Base-by-base conservation (phyloP, 2,113 vertebrate species). In the Sebastes fasciatus region DNA sequence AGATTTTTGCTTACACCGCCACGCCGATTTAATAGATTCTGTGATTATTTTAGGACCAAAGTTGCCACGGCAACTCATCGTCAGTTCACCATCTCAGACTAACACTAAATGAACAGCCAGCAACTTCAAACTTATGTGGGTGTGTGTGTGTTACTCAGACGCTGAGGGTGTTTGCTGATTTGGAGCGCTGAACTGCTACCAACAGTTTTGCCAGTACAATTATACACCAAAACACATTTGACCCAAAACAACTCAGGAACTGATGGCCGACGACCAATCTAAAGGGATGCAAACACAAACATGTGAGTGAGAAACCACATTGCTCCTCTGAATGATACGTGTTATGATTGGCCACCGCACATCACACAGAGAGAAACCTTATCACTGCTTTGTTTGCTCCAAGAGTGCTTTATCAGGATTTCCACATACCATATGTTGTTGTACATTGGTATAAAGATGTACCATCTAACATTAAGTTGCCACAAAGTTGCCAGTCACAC, bases 41-140 rank as follows among this genome's bases (percentile, higher is more conserved):
- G 49, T 86, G 58, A 88, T 87, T 87, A 88, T 83, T 82, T 88
- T 43, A 63, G 65, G 66, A 80, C 49, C 62, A 87, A 87, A 80
- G 69, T 82, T 87, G 70, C 80, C 80, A 82, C 72, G 77, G 84
- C 42, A 84, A 87, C 82, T 77, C 69, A 77, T 83, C 63, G 74
- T 68, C 67, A 1, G 68, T 66, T 51, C 76, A 66, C 43, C 10
- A 72, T 83, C 71, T 88, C 43, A 75, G 57, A 52, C 79, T 57
- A 82, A 84, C 60, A 65, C 40, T 46, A 74, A 85, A 78, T 65
- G 75, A 87, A 65, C 80, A 90, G 86, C 74, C 78, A 83, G 51
- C 34, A 55, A 52, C 70, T 77, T 79, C 60, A 57, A 58, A 75
- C 51, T 9, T 54, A 17, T 58, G 75, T 26, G 64, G 46, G 74